These are phyloP conservation scores for Spodoptera littoralis DNA, from an alignment of 2,888 invertebrate species.

Conservation along the genomic window DNA sequence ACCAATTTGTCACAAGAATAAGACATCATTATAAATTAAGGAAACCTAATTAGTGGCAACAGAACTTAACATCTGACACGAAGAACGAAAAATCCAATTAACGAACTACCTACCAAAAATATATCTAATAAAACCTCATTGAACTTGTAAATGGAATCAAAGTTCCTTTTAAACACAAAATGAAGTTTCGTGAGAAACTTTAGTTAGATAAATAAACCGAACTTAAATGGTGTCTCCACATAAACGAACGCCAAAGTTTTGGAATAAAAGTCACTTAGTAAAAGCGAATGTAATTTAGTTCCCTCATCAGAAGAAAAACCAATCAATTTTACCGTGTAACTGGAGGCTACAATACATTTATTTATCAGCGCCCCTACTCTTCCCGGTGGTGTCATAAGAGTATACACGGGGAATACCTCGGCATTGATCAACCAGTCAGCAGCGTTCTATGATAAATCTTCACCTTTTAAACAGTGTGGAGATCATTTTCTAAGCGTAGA, in stretches of 20 bases:
- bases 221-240: conserved; percentile 48
- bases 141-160: conserved; percentile 20
- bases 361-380: no score
- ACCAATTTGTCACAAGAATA: no score
- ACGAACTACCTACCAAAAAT: conserved; percentile 22
- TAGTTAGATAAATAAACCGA: conserved; percentile 49
- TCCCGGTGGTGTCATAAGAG: no score
- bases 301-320: conserved; percentile 33
- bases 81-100: conserved; percentile 1
- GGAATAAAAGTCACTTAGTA: conserved; percentile 48
- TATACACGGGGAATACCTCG: no score
- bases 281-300: conserved; percentile 36
- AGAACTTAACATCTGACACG: conserved; percentile 11
- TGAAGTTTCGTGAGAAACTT: conserved; percentile 48
- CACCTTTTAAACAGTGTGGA: no score
- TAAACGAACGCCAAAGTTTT: conserved; percentile 44
- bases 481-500: no score
- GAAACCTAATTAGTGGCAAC: background rate
- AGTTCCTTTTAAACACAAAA: conserved; percentile 44
- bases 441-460: no score
- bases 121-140: conserved; percentile 18
- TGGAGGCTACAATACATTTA: conserved; percentile 11
- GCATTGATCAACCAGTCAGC: no score
- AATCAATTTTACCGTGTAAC: conserved; percentile 30
- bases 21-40: no score